Evolutionary conservation across 2,888 invertebrate species (phyloP), one percentile per base, ranked within the genome.

Genomic region (Tigriopus californicus): DNA sequence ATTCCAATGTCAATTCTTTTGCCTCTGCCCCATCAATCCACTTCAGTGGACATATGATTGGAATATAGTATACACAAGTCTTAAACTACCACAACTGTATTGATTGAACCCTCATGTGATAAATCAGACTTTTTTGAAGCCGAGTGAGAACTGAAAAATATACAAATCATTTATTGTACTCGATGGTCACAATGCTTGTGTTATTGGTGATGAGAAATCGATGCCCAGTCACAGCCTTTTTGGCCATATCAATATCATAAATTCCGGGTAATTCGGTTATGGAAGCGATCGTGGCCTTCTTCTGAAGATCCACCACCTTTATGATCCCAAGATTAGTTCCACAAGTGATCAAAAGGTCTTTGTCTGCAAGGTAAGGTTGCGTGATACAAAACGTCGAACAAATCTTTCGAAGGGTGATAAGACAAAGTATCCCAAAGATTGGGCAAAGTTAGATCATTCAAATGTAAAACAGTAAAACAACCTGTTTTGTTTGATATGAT

Each of bases 131-230:
- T 44, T 11, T 5, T 15, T 18, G n/a, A 44, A 3, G 5, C 46
- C n/a, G 15, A 44, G 3, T 44, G 18, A 18, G n/a, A 44, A 44
- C n/a, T 44, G n/a, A 44, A n/a, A 44, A 44, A 44, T 15, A 44
- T 44, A n/a, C n/a, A 44, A 44, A 44, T 49, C 20, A 49, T 49
- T 49, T 49, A 49, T 49, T 49, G 20, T 20, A 49, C 8, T 49
- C 49, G 5, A 49, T 22, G 22, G 13, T 49, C 5, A 22, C 20
- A 20, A 49, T 49, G 22, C 12, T 22, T 4, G 22, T 12, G 15
- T 22, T 49, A 22, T 22, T 49, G 12, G 49, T 49, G 22, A 49
- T 49, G 20, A 49, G 20, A 49, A 49, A 49, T 4, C 22, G 15
- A 49, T 22, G 15, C 5, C 49, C 49, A 8, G 49, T 49, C 20